Conservation (phyloP, 2,888 invertebrate genomes). For the Eumacrocentrus americanus region DNA sequence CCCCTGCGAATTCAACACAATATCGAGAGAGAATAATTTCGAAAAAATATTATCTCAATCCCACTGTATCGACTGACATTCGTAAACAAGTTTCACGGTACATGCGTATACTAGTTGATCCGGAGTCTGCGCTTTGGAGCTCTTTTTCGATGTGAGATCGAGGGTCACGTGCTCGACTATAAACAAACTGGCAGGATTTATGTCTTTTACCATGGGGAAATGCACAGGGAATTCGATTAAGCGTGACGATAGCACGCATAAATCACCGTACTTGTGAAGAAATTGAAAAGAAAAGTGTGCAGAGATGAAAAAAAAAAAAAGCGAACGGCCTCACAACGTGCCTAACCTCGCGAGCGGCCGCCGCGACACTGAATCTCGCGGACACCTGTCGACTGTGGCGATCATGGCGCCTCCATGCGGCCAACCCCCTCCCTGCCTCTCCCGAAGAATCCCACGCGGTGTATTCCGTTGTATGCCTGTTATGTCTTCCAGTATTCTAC, state of each 20-base stretch:
- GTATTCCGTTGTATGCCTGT: conserved; percentile 15
- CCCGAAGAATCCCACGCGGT: conserved; percentile 35
- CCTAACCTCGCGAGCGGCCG: conserved; percentile 60
- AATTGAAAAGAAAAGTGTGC: neutral
- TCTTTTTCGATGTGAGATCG: conserved; percentile 14
- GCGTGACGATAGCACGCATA: no score
- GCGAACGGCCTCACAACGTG: conserved; percentile 40
- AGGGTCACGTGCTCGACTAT: conserved; percentile 33
- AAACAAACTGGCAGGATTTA: neutral
- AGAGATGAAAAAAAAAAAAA: conserved; percentile 30
- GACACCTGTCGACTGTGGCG: conserved; percentile 59
- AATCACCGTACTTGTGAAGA: conserved; percentile 12
- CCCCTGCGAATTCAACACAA: neutral
- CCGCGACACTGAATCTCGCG: conserved; percentile 59
- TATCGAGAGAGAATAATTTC: neutral
- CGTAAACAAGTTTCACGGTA: conserved; percentile 16
- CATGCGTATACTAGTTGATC: conserved; percentile 24
- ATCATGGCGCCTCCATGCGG: conserved; percentile 51
- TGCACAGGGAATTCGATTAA: no score
- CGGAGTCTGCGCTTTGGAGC: conserved; percentile 30
- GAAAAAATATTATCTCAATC: neutral
- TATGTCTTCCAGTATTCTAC: neutral
- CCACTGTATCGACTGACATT: conserved; percentile 1
- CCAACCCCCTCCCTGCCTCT: conserved; percentile 37
- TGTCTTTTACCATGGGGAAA: no score